These are phyloP conservation scores for Erynnis tages DNA, from an alignment of 2,888 invertebrate species.

Conservation along the genomic window DNA sequence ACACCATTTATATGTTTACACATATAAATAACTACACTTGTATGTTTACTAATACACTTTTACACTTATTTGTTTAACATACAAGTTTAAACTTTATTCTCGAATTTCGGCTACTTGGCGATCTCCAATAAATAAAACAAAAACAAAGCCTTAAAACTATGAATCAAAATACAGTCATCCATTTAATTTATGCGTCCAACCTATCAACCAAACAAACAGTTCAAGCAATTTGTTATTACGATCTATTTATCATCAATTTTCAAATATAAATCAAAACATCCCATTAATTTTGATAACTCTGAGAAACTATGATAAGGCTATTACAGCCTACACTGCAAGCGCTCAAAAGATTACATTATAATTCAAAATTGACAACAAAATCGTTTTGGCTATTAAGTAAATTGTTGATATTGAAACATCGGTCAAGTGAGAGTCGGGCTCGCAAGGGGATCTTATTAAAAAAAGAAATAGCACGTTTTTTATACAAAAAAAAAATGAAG, in stretches of 20 bases:
- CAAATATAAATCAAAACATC: constrained; percentile 10
- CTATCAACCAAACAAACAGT: neutral
- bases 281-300: neutral
- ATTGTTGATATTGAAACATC: constrained; percentile 18
- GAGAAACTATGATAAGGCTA: neutral
- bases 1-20: too few relatives aligned
- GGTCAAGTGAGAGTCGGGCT: constrained; percentile 1
- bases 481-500: too few relatives aligned
- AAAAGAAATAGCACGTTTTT: too few relatives aligned
- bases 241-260: constrained; percentile 11
- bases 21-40: too few relatives aligned
- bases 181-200: too few relatives aligned
- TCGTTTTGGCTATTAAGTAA: constrained; percentile 14
- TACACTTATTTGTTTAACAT: too few relatives aligned
- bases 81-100: too few relatives aligned
- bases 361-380: constrained; percentile 19
- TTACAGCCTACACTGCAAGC: neutral
- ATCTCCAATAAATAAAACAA: too few relatives aligned
- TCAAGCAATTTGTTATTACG: neutral
- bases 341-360: constrained; percentile 4
- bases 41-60: too few relatives aligned
- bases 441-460: neutral
- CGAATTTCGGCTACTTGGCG: too few relatives aligned
- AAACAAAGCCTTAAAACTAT: too few relatives aligned
- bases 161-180: too few relatives aligned